Base-by-base conservation (phyloP, 2,888 invertebrate species). In the Globia sparganii region DNA sequence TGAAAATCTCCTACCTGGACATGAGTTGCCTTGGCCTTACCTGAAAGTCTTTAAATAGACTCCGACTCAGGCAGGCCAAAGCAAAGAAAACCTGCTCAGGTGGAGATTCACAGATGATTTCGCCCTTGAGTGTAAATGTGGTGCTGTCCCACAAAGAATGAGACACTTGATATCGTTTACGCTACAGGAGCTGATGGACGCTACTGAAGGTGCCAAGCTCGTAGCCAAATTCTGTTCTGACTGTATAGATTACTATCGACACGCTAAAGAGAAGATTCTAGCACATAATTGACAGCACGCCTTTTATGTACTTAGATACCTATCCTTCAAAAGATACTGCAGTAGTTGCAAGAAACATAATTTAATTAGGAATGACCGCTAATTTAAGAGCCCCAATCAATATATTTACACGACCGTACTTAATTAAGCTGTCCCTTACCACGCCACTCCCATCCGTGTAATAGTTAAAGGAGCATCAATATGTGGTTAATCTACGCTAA, bases 381-480 rank as follows among this genome's bases (percentile, higher is more conserved):
- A 0, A 62, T 72, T 81, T 74, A 18, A 37, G 34, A 74, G 75
- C 86, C 28, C 65, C 21, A 78, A 79, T 83, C 86, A 86, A 89
- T 87, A 87, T 81, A 62, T 83, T 88, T 84, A 78, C 79, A 81
- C 78, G 79, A 85, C 81, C 80, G 73, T 75, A 72, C 72, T 83
- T 87, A 88, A 91, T 91, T 89, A 91, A 81, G 81, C 86, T 80
- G 82, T 81, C 72, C 81, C 84, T 59, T 79, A 80, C 75, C 69
- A 68, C 65, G 81, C 83, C 83, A 75, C 78, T 84, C 83, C 85
- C 80, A 64, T 31, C 66, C 40, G 72, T 74, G 77, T 87, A 77
- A 81, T 86, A 80, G 75, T 88, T 79, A 76, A 80, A 82, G 81
- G 81, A 80, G 76, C 85, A 87, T 86, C 89, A 86, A 88, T 87